Base-by-base conservation (phyloP, 2,888 invertebrate genomes). In the Nomada hirtipes region DNA sequence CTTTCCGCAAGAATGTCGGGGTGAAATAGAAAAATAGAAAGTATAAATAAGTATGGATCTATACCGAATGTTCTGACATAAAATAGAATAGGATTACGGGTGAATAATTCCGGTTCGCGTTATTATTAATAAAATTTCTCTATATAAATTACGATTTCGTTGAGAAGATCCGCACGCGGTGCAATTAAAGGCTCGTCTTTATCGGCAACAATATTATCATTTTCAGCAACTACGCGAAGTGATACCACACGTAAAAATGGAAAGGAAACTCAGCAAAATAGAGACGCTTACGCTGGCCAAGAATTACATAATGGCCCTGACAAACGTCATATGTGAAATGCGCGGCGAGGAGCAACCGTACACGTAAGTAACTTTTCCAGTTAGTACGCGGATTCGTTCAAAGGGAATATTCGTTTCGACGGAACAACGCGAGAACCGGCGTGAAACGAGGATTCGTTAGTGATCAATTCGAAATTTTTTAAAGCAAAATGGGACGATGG, bases 241-340 rank as follows among this genome's bases (percentile, higher is more conserved):
- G 79, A 97, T 97, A 92, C 97, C 97, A 67, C 97, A 97, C 93
- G 96, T 97, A 85, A 96, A 96, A 94, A 96, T 96, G 95, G 97
- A 97, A 92, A 94, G 97, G 89, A 96, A 96, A 92, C 94, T 97
- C 90, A 97, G 97, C 87, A 97, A 97, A 95, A 97, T 97, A 91
- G 97, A 97, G 94, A 97, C 97, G 42, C 94, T 97, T 86, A 97
- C 97, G 69, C 94, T 97, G 94, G 97, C 97, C 87, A 97, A 97
- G 94, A 97, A 97, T 95, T 97, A 97, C 94, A 97, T 97, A 93
- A 97, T 97, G 96, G 97, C 97, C 53, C 94, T 97, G 91, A 97
- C 97, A 88, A 97, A 97, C 93, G 96, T 97, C 90, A 96, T 97
- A 90, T 97, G 97, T 93, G 97, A 96, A 92, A 96, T 97, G 96